These are phyloP conservation scores for Drosophila fulvimacula DNA, from an alignment of 2,888 invertebrate genomes.

Conservation along the genomic window DNA sequence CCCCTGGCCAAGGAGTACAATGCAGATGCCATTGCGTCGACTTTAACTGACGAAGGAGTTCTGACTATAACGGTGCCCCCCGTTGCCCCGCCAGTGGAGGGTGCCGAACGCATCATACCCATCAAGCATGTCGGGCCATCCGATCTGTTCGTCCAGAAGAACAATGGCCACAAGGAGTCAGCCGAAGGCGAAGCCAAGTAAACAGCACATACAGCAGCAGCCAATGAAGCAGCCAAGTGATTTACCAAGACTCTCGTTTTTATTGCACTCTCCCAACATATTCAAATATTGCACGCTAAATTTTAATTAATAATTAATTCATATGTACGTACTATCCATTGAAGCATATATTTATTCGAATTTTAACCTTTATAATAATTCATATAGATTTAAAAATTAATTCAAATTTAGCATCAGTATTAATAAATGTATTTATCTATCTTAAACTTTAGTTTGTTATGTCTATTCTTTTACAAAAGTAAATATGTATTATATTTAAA, in stretches of 20 bases:
- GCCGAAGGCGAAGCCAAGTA: constrained; percentile 40
- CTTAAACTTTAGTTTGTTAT: constrained; percentile 6
- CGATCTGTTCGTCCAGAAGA: constrained; percentile 72
- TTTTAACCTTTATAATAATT: constrained; percentile 24
- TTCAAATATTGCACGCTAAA: constrained; percentile 49
- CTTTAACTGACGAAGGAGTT: constrained; percentile 92
- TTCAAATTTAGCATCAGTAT: constrained; percentile 46
- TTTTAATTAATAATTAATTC: constrained; percentile 26
- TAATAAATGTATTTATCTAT: constrained; percentile 61
- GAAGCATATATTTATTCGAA: constrained; percentile 34
- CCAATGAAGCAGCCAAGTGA: constrained; percentile 53
- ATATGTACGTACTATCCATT: constrained; percentile 28
- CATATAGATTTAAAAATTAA: constrained; percentile 39
- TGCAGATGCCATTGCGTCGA: constrained; percentile 89
- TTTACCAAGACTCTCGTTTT: constrained; percentile 65
- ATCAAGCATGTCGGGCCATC: constrained; percentile 79
- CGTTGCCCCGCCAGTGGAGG: constrained; percentile 44
- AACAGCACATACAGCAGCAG: constrained; percentile 18
- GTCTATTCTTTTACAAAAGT: not conserved
- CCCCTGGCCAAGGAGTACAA: constrained; percentile 89
- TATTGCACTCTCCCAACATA: constrained; percentile 55
- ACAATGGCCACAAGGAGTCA: constrained; percentile 51
- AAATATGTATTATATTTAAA: not conserved
- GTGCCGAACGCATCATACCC: constrained; percentile 74
- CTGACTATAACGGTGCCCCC: constrained; percentile 90